These are phyloP conservation scores for Amorpha juglandis DNA, from an alignment of 2,888 invertebrate genomes.

Conservation along the genomic window DNA sequence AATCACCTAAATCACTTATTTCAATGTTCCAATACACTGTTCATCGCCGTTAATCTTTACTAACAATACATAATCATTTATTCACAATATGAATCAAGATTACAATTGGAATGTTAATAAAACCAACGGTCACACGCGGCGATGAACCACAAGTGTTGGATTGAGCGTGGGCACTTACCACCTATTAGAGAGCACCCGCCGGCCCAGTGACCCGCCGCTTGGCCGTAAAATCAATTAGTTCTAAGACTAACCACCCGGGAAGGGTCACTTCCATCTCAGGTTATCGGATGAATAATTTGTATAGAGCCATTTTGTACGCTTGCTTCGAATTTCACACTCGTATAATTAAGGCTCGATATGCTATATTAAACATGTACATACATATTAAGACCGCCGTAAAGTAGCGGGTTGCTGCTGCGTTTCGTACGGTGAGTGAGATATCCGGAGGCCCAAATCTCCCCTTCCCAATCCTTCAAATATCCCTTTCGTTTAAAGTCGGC, in stretches of 20 bases:
- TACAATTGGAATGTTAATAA: slow-evolving; percentile 5
- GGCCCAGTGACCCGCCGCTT: slow-evolving; percentile 19
- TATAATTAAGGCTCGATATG: background rate
- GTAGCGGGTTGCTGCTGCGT: no score
- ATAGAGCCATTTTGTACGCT: slow-evolving; percentile 22
- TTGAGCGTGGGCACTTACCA: slow-evolving; percentile 25
- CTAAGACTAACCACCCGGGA: slow-evolving; percentile 51
- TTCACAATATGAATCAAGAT: no score
- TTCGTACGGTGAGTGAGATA: no score
- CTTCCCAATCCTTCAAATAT: no score
- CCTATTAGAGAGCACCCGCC: slow-evolving; percentile 22
- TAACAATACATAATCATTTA: no score
- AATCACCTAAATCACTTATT: no score
- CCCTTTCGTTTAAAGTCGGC: no score
- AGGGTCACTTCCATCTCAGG: slow-evolving; percentile 48
- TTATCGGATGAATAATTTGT: slow-evolving; percentile 38
- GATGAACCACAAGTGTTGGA: slow-evolving; percentile 24
- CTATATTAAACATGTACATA: background rate
- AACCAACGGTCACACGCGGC: background rate
- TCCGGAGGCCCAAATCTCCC: no score
- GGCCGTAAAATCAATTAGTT: slow-evolving; percentile 55
- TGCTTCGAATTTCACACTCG: slow-evolving; percentile 5
- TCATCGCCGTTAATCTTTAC: no score
- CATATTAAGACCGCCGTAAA: no score
- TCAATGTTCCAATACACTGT: no score